A percentile compares a stretch with the other conserved stretches of the same genome.
Evolutionary conservation across 2,888 invertebrate species (phyloP).

Genomic region (Limenitis arthemis): DNA sequence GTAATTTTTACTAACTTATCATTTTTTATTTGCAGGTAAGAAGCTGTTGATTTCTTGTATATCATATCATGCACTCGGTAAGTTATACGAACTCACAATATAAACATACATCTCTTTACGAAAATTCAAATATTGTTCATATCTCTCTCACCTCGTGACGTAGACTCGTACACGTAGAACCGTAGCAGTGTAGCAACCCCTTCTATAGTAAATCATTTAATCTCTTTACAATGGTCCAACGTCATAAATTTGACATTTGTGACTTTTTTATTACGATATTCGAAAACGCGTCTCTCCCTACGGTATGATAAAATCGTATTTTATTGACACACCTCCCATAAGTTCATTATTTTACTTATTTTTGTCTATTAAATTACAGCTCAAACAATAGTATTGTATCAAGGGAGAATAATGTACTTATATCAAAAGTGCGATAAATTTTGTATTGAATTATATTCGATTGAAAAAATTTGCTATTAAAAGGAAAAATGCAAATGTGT

Average conservation of each 20-base stretch:
- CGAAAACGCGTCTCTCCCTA: slow-evolving; percentile 66
- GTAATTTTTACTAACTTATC: background rate
- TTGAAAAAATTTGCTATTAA: slow-evolving; percentile 32
- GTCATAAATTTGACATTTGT: slow-evolving; percentile 72
- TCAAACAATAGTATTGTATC: slow-evolving; percentile 30
- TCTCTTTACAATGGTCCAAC: slow-evolving; percentile 68
- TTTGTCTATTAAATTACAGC: slow-evolving; percentile 57
- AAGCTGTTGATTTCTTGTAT: slow-evolving; percentile 4
- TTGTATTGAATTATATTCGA: slow-evolving; percentile 3
- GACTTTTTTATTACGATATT: slow-evolving; percentile 71
- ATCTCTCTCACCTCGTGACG: slow-evolving; percentile 6
- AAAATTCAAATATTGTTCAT: slow-evolving; percentile 35
- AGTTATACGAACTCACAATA: background rate
- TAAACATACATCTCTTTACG: background rate
- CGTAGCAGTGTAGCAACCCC: slow-evolving; percentile 38
- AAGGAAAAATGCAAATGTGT: slow-evolving; percentile 51
- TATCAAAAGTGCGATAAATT: slow-evolving; percentile 26
- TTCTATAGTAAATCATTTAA: slow-evolving; percentile 68
- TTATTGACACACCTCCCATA: slow-evolving; percentile 57
- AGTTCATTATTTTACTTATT: slow-evolving; percentile 65
- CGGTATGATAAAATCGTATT: slow-evolving; percentile 69
- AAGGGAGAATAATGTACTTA: slow-evolving; percentile 24
- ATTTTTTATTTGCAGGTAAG: slow-evolving; percentile 22
- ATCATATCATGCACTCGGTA: background rate
- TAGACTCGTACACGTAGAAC: slow-evolving; percentile 14